Base-by-base conservation (phyloP, 23 tunicate species). In the Halocynthia roretzi region DNA sequence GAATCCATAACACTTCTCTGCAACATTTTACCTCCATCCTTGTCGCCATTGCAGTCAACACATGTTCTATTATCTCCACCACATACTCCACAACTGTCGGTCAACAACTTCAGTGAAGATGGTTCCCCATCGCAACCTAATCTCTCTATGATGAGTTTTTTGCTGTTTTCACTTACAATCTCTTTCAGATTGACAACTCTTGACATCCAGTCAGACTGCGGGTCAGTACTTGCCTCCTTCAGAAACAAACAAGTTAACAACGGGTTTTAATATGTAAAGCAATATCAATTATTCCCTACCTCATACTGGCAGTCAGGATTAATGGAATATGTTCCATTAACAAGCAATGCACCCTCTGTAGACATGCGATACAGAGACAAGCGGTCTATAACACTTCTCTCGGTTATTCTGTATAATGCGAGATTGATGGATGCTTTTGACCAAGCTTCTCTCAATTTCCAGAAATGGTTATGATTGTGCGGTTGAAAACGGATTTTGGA, bases 11-110 rank as follows among this genome's bases (percentile, higher is more conserved):
- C 17, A n/a, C 63, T 14, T 58, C 17, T 58, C 17, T 58, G 17
- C 17, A 58, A n/a, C 63, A 58, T 58, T 58, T 70, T 50, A 84
- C 88, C 60, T 54, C 88, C 88, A 23, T 77, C 17, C 20, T 8
- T 77, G 22, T 9, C 77, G 55, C 78, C 70, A 55, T 56, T 68
- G 70, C 88, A 84, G 58, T 84, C 88, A 18, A 77, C 54, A 70
- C 88, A 84, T 5, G 50, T 52, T 19, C 77, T 63, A 15, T 64
- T 64, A 63, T 71, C 70, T 40, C 88, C 88, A 5, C 88, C 88
- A 50, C 88, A 84, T 9, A 84, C 82, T 6, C 83, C 88, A 51
- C 88, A 84, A 6, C 54, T 57, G 53, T 84, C 88, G 12, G 70
- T 57, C 60, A 14, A 7, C 9, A 77, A 56, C 60, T 50, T 72